Evolutionary conservation across 2,113 vertebrate genomes (phyloP).

Genomic region (Gracilinanus agilis): DNA sequence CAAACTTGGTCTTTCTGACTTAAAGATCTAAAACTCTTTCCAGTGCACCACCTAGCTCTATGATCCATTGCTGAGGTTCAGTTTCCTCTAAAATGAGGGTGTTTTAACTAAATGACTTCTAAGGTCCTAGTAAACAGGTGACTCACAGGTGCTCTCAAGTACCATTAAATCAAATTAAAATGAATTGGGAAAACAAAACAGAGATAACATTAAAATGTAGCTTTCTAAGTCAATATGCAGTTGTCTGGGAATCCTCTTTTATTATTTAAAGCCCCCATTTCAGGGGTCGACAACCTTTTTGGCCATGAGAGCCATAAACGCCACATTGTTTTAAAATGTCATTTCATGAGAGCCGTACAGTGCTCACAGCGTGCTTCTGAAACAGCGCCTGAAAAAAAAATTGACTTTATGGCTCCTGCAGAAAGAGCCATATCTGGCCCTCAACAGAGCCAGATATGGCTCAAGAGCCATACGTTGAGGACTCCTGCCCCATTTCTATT

Average conservation of each 20-base stretch:
- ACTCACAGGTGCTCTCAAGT: neutral
- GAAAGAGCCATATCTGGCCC: too few relatives aligned
- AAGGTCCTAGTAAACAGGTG: neutral
- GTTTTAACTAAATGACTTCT: neutral
- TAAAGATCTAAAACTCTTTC: neutral
- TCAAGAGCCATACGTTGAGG: too few relatives aligned
- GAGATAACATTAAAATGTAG: neutral
- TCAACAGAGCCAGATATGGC: too few relatives aligned
- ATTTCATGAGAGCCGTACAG: too few relatives aligned
- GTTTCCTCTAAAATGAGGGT: neutral
- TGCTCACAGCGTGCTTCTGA: too few relatives aligned
- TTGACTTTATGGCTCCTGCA: too few relatives aligned
- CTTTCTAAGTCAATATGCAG: neutral
- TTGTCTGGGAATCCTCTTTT: neutral
- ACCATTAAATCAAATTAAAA: neutral
- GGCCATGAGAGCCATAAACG: too few relatives aligned
- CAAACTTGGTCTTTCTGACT: neutral
- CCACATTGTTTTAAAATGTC: too few relatives aligned
- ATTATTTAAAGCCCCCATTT: neutral
- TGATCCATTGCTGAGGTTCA: neutral
- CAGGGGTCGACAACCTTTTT: too few relatives aligned
- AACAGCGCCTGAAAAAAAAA: too few relatives aligned
- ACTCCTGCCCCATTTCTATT: neutral
- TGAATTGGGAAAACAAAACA: neutral
- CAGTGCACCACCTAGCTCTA: too few relatives aligned